A percentile compares a stretch with the other conserved stretches of the same genome.
Evolutionary conservation across 2,113 vertebrate genomes (phyloP).

Genomic region (Apus apus): DNA sequence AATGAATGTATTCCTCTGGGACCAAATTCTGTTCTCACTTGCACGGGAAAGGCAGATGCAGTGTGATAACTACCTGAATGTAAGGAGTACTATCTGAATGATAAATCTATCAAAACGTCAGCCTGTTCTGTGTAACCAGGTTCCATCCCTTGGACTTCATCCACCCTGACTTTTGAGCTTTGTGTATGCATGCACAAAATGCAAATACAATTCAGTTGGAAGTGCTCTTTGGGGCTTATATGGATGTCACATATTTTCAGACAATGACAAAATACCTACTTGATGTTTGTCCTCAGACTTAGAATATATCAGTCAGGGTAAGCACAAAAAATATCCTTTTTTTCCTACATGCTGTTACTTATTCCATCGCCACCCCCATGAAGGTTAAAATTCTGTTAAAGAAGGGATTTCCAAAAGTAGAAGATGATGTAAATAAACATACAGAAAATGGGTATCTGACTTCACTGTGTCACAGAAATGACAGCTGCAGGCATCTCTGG

Average conservation of each 20-base stretch:
- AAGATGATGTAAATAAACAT: not conserved
- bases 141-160: not conserved
- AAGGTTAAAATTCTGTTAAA: not conserved
- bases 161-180: not conserved
- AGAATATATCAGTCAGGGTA: not conserved
- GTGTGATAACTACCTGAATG: not conserved
- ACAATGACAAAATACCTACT: not conserved
- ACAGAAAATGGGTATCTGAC: not conserved
- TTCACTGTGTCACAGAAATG: not conserved
- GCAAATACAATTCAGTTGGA: not conserved
- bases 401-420: not conserved
- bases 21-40: not conserved
- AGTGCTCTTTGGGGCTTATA: not conserved
- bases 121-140: not conserved
- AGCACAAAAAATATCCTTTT: not conserved
- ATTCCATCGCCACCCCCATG: not conserved
- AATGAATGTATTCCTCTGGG: not conserved
- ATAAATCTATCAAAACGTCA: not conserved
- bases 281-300: not conserved
- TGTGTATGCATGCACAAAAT: not conserved
- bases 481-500: not conserved
- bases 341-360: not conserved
- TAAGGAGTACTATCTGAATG: not conserved
- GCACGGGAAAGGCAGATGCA: not conserved
- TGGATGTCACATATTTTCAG: not conserved